A percentile compares a stretch with the other conserved stretches of the same genome.
Conservation (phyloP, 2,888 invertebrate species). For the Masnerella sp. region DNA sequence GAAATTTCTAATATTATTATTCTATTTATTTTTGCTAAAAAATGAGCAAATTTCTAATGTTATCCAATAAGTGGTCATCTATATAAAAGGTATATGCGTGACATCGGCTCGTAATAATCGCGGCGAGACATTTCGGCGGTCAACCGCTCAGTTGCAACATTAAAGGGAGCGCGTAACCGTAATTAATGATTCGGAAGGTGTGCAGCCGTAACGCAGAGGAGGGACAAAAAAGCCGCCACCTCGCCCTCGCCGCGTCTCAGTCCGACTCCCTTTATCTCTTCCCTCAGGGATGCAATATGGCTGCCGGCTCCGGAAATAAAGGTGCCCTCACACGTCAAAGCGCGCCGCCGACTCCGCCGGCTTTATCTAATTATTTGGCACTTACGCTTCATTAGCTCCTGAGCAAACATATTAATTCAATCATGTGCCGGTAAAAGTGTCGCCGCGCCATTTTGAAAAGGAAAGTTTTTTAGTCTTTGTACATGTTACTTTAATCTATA, state of each 20-base stretch:
- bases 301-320: constrained; percentile 59
- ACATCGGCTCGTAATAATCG: constrained; percentile 39
- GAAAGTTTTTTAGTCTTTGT: too few species aligned
- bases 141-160: constrained; percentile 57
- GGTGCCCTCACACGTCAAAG: constrained; percentile 54
- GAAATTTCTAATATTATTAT: too few species aligned
- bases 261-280: not conserved
- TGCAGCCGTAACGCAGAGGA: constrained; percentile 47
- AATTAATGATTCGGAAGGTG: constrained; percentile 68
- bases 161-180: constrained; percentile 56
- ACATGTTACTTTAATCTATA: too few species aligned
- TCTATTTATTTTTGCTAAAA: too few species aligned
- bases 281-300: constrained; percentile 58
- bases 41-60: too few species aligned
- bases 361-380: constrained; percentile 52
- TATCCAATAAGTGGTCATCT: too few species aligned
- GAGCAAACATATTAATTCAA: constrained; percentile 49
- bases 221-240: constrained; percentile 61
- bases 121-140: constrained; percentile 56
- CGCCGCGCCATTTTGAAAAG: not conserved
- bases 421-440: constrained; percentile 12
- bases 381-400: constrained; percentile 53
- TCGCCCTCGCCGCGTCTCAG: constrained; percentile 6
- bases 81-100: too few species aligned
- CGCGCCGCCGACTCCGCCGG: constrained; percentile 14